A percentile compares a stretch with the other conserved stretches of the same genome.
These are phyloP conservation scores for Anguilla megastoma DNA, from an alignment of 2,797 vertebrate species.

Conservation along the genomic window DNA sequence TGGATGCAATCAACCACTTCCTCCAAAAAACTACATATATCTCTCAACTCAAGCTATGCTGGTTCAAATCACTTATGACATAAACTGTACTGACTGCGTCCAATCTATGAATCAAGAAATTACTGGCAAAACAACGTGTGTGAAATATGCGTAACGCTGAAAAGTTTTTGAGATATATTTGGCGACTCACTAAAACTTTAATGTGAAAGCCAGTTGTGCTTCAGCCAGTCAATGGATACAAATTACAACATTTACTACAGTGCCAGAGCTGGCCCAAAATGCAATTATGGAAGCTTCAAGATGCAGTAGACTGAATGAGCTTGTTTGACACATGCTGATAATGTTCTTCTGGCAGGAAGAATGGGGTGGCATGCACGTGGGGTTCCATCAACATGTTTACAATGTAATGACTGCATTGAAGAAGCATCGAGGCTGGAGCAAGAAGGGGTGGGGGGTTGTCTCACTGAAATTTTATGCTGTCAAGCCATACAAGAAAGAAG, in stretches of 20 bases:
- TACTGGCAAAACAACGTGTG: background rate
- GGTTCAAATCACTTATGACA: background rate
- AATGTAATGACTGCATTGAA: background rate
- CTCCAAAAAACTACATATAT: background rate
- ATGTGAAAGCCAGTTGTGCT: background rate
- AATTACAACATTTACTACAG: background rate
- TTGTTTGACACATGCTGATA: conserved; percentile 14
- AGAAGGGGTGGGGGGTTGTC: background rate
- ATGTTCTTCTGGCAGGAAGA: conserved; percentile 7
- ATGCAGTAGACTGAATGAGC: background rate
- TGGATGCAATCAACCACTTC: too few species aligned
- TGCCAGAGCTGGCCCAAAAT: background rate
- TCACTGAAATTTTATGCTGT: background rate
- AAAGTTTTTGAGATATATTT: background rate
- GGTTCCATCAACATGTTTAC: background rate
- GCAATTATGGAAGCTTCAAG: conserved; percentile 9
- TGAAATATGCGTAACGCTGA: background rate
- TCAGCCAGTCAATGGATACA: background rate
- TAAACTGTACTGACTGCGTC: background rate
- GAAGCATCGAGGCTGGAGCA: background rate
- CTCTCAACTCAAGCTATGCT: background rate
- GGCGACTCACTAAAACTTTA: background rate
- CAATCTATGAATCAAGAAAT: background rate
- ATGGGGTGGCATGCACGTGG: conserved; percentile 32
- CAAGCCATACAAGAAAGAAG: conserved; percentile 23